phyloP scores from a whole-genome alignment of 1,140 invertebrate species.

The Nasonia longicornis region DNA sequence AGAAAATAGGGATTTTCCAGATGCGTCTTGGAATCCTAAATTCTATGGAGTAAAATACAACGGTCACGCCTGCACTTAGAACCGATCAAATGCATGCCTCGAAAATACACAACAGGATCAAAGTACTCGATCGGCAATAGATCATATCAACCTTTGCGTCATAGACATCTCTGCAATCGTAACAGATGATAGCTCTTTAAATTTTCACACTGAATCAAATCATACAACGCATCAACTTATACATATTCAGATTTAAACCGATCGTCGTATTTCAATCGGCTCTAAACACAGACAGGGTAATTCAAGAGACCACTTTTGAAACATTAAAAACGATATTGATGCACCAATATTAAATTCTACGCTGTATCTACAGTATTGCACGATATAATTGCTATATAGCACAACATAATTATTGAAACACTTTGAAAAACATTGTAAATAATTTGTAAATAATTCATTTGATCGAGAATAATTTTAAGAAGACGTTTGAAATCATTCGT shows the following conservation, averaged over 20 bases:
- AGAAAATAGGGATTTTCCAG: slow-evolving; percentile 25
- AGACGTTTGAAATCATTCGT: not conserved
- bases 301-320: slow-evolving; percentile 28
- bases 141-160: not conserved
- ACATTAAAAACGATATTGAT: slow-evolving; percentile 30
- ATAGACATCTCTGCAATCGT: not conserved
- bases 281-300: slow-evolving; percentile 21
- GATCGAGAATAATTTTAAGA: not conserved
- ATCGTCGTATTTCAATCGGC: slow-evolving; percentile 14
- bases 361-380: not conserved
- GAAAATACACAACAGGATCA: slow-evolving; percentile 15
- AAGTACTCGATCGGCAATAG: not conserved
- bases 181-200: slow-evolving; percentile 25
- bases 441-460: not conserved
- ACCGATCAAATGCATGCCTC: not conserved
- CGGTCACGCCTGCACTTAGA: not conserved
- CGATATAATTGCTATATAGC: not conserved
- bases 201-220: slow-evolving; percentile 4
- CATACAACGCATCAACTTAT: not conserved
- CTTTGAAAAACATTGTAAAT: not conserved
- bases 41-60: slow-evolving; percentile 17
- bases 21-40: slow-evolving; percentile 5
- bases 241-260: slow-evolving; percentile 10
- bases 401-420: slow-evolving; percentile 1
- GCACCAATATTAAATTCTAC: not conserved